phyloP scores from a whole-genome alignment of 2,888 invertebrate species.

The Charanyca ferruginea region DNA sequence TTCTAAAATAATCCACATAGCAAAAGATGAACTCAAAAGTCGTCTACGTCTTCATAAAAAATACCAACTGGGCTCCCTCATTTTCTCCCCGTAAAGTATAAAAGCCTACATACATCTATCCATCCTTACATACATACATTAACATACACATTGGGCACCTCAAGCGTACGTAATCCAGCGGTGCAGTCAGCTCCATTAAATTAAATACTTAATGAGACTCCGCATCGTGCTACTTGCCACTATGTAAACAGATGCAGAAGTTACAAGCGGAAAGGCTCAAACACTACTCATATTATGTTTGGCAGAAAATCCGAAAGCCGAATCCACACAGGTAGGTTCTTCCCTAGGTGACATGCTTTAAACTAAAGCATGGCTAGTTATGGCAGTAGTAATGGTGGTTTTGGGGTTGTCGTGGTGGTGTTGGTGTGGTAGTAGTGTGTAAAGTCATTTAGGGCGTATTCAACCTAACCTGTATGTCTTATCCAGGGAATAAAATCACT shows the following conservation, averaged over 20 bases:
- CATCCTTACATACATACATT: slow-evolving; percentile 14
- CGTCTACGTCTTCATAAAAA: slow-evolving; percentile 2
- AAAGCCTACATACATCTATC: slow-evolving; percentile 12
- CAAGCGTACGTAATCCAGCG: slow-evolving; percentile 52
- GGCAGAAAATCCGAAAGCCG: no score
- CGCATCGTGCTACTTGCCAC: slow-evolving; percentile 3
- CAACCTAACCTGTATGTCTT: no score
- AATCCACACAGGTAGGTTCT: no score
- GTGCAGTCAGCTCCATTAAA: slow-evolving; percentile 62
- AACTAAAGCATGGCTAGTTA: no score
- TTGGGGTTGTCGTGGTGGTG: no score
- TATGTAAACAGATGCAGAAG: slow-evolving; percentile 16
- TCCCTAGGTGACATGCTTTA: no score
- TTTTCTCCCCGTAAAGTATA: slow-evolving; percentile 22
- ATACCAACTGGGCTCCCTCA: neutral
- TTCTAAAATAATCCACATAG: slow-evolving; percentile 13
- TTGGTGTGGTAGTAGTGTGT: no score
- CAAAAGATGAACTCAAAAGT: neutral
- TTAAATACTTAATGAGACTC: slow-evolving; percentile 64
- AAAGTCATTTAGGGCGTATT: no score
- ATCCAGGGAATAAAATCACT: no score
- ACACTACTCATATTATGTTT: no score
- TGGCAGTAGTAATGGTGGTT: no score
- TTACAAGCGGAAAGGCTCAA: no score
- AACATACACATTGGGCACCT: slow-evolving; percentile 42